Percentiles rank a stretch among this genome's conserved stretches.
Conservation (phyloP, 1,140 invertebrate genomes). For the Antheraea pernyi region DNA sequence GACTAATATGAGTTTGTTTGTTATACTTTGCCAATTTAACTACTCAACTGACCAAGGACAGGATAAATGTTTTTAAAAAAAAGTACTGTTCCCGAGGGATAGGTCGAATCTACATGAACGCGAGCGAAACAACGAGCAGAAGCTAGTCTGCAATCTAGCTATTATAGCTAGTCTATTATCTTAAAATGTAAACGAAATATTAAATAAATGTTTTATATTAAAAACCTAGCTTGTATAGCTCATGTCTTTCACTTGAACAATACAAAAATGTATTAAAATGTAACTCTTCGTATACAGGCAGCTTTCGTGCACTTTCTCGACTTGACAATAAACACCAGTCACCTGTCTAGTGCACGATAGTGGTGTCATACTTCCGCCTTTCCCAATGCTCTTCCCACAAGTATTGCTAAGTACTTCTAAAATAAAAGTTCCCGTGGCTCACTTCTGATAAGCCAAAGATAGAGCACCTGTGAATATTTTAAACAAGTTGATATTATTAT, state of each 20-base stretch:
- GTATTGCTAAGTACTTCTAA: neutral
- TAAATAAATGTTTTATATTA: neutral
- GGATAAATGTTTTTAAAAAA: no score
- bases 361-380: neutral
- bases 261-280: neutral
- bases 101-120: no score
- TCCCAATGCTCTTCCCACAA: neutral
- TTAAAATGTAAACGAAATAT: neutral
- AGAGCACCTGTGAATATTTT: no score
- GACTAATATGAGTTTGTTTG: no score
- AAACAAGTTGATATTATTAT: no score
- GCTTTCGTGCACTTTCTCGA: neutral
- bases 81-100: no score
- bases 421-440: no score
- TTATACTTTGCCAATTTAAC: no score
- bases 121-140: no score
- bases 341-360: neutral
- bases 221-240: neutral
- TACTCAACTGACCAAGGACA: no score
- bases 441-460: no score
- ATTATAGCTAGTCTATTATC: neutral
- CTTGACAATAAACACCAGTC: conserved; percentile 2
- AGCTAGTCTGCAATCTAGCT: neutral
- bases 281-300: neutral
- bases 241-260: neutral